Conservation (phyloP, 2,113 vertebrate species). For the Cryptotis parvus region DNA sequence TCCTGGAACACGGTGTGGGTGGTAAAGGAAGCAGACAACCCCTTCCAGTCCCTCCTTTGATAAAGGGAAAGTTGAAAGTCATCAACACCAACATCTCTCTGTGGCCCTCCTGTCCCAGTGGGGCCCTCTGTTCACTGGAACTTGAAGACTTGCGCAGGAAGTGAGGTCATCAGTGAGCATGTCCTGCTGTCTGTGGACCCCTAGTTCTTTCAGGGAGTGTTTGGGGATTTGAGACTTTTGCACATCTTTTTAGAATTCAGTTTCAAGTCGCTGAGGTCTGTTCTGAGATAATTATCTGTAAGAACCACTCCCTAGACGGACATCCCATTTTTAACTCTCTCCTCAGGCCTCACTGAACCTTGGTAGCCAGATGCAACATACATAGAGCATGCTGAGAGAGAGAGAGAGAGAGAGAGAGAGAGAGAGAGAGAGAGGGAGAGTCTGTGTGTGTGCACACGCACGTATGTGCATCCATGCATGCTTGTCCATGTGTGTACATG, state of each 20-base stretch:
- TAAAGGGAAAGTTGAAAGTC: slow-evolving; percentile 16
- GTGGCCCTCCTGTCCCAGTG: slow-evolving; percentile 21
- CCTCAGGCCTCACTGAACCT: slow-evolving; percentile 19
- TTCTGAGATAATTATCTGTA: slow-evolving; percentile 2
- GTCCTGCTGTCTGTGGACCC: slow-evolving; percentile 22
- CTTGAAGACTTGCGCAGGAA: slow-evolving; percentile 8
- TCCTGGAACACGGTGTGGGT: background rate
- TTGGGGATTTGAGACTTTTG: slow-evolving; percentile 33
- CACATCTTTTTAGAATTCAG: slow-evolving; percentile 59
- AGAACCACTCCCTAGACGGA: background rate
- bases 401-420: too few relatives aligned
- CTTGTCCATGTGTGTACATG: too few relatives aligned
- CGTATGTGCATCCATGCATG: background rate
- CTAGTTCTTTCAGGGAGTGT: slow-evolving; percentile 38
- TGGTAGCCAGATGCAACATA: slow-evolving; percentile 26
- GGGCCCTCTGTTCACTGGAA: slow-evolving; percentile 53
- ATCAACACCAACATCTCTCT: background rate
- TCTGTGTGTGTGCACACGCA: too few relatives aligned
- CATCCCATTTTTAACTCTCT: background rate
- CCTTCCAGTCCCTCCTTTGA: background rate
- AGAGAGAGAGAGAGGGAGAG: too few relatives aligned
- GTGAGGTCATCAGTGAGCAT: slow-evolving; percentile 20
- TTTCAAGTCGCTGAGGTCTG: slow-evolving; percentile 35
- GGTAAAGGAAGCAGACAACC: background rate
- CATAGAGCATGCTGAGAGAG: slow-evolving; percentile 40